Conservation (phyloP, 2,113 vertebrate genomes). For the Ornithorhynchus anatinus region DNA sequence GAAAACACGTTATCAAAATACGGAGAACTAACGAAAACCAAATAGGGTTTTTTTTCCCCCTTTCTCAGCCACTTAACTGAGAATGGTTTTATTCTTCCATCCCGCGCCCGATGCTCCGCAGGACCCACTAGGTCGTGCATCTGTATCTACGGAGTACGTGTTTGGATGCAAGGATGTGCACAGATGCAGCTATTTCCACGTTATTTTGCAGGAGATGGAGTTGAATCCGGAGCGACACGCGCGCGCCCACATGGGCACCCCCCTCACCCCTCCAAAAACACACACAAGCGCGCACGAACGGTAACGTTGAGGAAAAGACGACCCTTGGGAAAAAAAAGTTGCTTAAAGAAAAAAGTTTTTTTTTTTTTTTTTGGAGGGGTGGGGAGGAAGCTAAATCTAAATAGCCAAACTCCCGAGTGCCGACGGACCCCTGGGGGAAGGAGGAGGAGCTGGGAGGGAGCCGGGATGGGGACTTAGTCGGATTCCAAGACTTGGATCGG, state of each 20-base stretch:
- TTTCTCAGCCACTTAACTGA: slow-evolving; percentile 9
- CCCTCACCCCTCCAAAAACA: too few species aligned
- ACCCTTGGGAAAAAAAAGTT: slow-evolving; percentile 60
- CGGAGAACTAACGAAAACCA: slow-evolving; percentile 32
- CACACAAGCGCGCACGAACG: background rate
- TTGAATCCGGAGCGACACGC: background rate
- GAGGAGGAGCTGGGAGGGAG: background rate
- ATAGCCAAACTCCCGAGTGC: background rate
- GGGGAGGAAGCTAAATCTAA: slow-evolving; percentile 20
- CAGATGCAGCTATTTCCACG: background rate
- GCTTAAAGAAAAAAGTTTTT: slow-evolving; percentile 24
- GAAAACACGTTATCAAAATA: slow-evolving; percentile 34
- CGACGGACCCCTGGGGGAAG: background rate
- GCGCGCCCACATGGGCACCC: background rate
- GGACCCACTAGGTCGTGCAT: background rate
- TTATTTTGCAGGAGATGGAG: background rate
- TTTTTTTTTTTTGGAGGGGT: too few species aligned
- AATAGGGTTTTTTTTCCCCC: slow-evolving; percentile 32
- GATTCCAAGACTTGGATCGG: background rate
- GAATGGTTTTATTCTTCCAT: background rate
- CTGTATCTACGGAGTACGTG: background rate
- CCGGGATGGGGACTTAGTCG: background rate
- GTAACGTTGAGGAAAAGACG: background rate
- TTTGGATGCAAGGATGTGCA: background rate
- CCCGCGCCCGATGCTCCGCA: background rate